These are phyloP conservation scores for Bettongia penicillata DNA, from an alignment of 2,113 vertebrate species.

Conservation along the genomic window DNA sequence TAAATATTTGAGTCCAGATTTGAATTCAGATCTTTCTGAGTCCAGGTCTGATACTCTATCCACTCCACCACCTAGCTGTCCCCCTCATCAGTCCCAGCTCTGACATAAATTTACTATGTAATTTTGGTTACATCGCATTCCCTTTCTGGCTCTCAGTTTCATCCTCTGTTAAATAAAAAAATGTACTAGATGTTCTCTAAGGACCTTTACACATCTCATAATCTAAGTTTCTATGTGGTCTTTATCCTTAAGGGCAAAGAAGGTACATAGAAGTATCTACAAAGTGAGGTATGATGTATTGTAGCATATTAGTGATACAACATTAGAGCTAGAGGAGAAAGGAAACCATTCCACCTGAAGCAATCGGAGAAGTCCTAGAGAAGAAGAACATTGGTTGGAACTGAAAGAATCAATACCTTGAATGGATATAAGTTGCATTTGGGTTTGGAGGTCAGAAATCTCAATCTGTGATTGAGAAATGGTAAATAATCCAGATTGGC, in stretches of 20 bases:
- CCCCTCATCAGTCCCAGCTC: not conserved
- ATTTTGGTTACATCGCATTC: not conserved
- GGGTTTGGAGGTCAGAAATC: not conserved
- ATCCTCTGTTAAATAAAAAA: not conserved
- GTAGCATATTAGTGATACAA: not conserved
- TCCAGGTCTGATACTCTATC: not conserved
- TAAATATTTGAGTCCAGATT: not conserved
- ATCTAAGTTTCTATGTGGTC: not conserved
- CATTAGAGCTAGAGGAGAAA: not conserved
- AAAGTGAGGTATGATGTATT: not conserved
- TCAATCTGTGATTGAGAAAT: not conserved
- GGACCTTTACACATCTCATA: not conserved
- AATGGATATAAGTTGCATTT: not conserved
- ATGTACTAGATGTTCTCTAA: not conserved
- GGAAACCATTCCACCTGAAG: not conserved
- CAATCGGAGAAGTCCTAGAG: not conserved
- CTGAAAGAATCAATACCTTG: not conserved
- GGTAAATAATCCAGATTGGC: not conserved
- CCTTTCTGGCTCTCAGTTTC: not conserved
- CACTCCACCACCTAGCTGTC: not conserved
- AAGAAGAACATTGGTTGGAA: not conserved
- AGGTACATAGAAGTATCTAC: not conserved
- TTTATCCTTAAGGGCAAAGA: not conserved
- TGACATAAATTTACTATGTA: not conserved
- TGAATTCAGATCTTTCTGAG: not conserved